A percentile compares a stretch with the other conserved stretches of the same genome.
phyloP scores from a whole-genome alignment of 2,888 invertebrate genomes.

The Schizotus pectinicornis region DNA sequence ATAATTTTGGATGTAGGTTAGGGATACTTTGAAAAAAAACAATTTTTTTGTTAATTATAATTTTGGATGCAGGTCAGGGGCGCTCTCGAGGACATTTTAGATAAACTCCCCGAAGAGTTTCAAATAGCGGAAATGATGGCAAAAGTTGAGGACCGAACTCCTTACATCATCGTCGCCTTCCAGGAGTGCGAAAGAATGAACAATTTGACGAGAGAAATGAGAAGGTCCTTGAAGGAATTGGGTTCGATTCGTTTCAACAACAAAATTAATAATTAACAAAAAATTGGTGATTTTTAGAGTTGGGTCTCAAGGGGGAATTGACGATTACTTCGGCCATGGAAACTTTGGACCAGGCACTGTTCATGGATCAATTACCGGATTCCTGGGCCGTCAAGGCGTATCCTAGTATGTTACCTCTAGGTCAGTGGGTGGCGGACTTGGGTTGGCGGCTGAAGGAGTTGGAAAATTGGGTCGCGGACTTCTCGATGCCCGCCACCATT shows the following conservation, averaged over 20 bases:
- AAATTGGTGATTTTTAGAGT: conserved; percentile 60
- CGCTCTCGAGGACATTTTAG: conserved; percentile 83
- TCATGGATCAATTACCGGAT: conserved; percentile 87
- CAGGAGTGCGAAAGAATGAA: conserved; percentile 98
- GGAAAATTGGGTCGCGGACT: conserved; percentile 89
- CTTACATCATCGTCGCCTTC: conserved; percentile 88
- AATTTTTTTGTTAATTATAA: not conserved
- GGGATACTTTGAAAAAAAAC: conserved; percentile 62
- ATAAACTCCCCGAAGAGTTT: conserved; percentile 89
- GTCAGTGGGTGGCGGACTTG: conserved; percentile 86
- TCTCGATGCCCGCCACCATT: conserved; percentile 82
- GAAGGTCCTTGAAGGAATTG: conserved; percentile 79
- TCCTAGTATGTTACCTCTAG: conserved; percentile 82
- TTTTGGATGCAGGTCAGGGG: conserved; percentile 65
- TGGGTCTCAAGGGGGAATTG: conserved; percentile 67
- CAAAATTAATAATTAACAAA: conserved; percentile 44
- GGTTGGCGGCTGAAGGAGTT: conserved; percentile 78
- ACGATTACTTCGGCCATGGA: conserved; percentile 95
- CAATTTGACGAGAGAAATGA: conserved; percentile 79
- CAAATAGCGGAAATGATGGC: conserved; percentile 84
- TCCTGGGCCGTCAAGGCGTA: conserved; percentile 88
- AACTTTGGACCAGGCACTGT: conserved; percentile 80
- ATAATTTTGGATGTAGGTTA: conserved; percentile 62
- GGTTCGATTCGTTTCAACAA: conserved; percentile 59
- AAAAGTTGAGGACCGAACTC: conserved; percentile 87